Evolutionary conservation across 2,888 invertebrate species (phyloP).

Genomic region (Synanthedon formicaeformis): DNA sequence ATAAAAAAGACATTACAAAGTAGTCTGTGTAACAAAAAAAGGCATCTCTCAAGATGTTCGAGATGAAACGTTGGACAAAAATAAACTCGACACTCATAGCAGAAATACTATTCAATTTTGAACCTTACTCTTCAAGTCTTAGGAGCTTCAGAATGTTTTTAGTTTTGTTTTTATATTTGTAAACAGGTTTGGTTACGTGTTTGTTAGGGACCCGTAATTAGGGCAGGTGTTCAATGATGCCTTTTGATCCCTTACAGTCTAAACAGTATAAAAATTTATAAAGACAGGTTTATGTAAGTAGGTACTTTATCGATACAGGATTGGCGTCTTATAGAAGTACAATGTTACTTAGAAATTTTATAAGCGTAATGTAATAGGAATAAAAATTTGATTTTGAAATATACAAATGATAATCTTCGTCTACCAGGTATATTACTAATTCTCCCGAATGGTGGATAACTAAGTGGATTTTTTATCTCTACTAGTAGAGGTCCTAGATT

Average conservation of each 20-base stretch:
- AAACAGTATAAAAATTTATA: neutral
- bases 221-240: slow-evolving; percentile 53
- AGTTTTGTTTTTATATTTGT: slow-evolving; percentile 20
- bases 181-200: slow-evolving; percentile 38
- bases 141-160: neutral
- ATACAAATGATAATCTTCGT: no score
- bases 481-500: no score
- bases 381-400: no score
- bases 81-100: slow-evolving; percentile 8
- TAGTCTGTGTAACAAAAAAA: slow-evolving; percentile 38
- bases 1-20: slow-evolving; percentile 54
- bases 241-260: slow-evolving; percentile 22
- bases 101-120: neutral
- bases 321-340: no score
- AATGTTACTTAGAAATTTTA: no score
- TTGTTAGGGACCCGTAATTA: slow-evolving; percentile 44
- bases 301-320: no score
- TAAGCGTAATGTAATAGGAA: no score
- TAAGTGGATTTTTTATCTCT: no score
- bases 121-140: neutral
- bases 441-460: no score
- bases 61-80: slow-evolving; percentile 19
- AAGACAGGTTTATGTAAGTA: no score
- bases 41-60: slow-evolving; percentile 13
- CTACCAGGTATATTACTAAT: no score